Conservation (phyloP, 2,888 invertebrate genomes). For the Dryococelus australis region DNA sequence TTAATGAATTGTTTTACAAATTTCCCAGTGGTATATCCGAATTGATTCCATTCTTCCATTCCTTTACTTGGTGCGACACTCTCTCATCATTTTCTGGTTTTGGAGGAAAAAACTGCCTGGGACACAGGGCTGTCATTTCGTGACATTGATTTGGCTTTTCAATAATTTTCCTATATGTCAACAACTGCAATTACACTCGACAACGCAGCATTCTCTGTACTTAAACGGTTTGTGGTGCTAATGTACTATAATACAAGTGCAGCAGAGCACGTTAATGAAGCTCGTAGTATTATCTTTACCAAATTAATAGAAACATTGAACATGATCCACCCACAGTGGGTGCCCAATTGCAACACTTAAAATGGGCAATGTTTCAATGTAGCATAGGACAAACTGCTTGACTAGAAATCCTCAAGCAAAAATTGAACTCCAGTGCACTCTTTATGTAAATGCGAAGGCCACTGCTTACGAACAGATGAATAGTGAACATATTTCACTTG, state of each 20-base stretch:
- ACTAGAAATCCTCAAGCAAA: not conserved
- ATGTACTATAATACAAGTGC: not conserved
- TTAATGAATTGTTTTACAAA: not conserved
- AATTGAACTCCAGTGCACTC: not conserved
- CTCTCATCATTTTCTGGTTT: conserved; percentile 22
- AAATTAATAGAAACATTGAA: conserved; percentile 26
- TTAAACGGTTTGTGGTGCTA: conserved; percentile 26
- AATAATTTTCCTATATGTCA: not conserved
- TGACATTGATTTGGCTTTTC: not conserved
- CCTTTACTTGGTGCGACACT: conserved; percentile 33
- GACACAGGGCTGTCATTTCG: conserved; percentile 26
- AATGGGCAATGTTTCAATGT: not conserved
- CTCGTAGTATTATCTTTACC: conserved; percentile 23
- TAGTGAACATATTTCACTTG: too few species aligned
- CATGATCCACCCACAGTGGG: conserved; percentile 11
- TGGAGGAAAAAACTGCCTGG: conserved; percentile 26
- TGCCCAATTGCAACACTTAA: conserved; percentile 13
- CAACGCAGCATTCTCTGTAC: not conserved
- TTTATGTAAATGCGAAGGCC: not conserved
- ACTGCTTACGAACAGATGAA: too few species aligned
- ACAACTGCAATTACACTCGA: too few species aligned
- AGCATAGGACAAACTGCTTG: conserved; percentile 11
- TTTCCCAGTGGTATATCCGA: not conserved
- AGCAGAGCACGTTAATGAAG: too few species aligned
- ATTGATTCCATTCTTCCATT: conserved; percentile 8